These are phyloP conservation scores for Saccostrea echinata DNA, from an alignment of 1,140 invertebrate species.

Conservation along the genomic window DNA sequence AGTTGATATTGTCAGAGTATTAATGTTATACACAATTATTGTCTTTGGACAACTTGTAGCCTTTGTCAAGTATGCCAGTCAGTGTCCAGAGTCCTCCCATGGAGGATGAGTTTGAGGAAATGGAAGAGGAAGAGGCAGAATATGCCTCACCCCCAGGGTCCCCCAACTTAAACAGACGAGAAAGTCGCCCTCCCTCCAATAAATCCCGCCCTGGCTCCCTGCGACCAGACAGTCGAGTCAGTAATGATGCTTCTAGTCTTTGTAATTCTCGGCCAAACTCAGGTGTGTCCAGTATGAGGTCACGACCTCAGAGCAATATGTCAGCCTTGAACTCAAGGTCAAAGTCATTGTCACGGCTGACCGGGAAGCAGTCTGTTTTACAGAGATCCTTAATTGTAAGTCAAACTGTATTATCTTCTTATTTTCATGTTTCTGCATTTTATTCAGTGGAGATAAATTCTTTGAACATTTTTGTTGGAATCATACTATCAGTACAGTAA, in stretches of 20 bases:
- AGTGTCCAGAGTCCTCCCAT: constrained; percentile 56
- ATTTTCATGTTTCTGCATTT: no score
- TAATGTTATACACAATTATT: not conserved
- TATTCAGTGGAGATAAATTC: no score
- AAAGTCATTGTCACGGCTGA: constrained; percentile 63
- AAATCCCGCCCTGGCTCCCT: constrained; percentile 59
- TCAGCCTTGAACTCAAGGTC: constrained; percentile 56
- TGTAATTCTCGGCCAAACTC: constrained; percentile 67
- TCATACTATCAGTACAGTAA: no score
- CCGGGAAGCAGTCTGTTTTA: constrained; percentile 63
- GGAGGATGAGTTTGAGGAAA: constrained; percentile 68
- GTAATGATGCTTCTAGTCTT: constrained; percentile 56
- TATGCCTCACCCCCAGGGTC: constrained; percentile 53
- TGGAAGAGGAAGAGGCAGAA: constrained; percentile 66
- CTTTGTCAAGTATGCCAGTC: constrained; percentile 74
- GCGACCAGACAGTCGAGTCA: constrained; percentile 58
- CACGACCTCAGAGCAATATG: constrained; percentile 62
- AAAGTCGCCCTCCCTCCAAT: constrained; percentile 44
- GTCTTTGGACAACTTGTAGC: constrained; percentile 58
- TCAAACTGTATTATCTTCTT: not conserved
- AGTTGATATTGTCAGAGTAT: no score
- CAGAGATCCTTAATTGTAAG: constrained; percentile 68
- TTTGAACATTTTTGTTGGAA: no score
- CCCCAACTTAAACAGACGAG: constrained; percentile 29
- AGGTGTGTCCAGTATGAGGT: constrained; percentile 59